phyloP scores from a whole-genome alignment of 2,797 vertebrate species.

The Pseudochromis fuscus region DNA sequence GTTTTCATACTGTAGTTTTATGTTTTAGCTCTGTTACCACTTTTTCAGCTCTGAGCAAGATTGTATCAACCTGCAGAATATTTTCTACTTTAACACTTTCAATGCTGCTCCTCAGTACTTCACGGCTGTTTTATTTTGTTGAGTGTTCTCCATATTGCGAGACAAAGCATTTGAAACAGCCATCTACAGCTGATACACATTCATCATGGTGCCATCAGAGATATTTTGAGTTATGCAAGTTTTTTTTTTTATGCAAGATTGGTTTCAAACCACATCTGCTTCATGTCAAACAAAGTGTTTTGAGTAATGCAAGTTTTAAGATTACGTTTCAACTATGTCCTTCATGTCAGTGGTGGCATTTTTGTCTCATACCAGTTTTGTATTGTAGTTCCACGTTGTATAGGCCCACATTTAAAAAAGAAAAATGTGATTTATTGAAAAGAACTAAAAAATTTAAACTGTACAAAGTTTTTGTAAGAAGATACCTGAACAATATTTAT shows the following conservation, averaged over 20 bases:
- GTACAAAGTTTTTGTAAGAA: constrained; percentile 86
- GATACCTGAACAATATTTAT: constrained; percentile 85
- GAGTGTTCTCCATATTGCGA: constrained; percentile 54
- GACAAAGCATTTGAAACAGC: constrained; percentile 54
- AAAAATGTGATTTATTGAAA: constrained; percentile 80
- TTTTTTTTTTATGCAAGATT: constrained; percentile 7
- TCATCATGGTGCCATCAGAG: constrained; percentile 63
- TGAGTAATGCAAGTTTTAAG: constrained; percentile 54
- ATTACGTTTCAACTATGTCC: constrained; percentile 52
- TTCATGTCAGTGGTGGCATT: constrained; percentile 64
- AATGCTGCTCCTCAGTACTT: constrained; percentile 71
- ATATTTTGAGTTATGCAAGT: constrained; percentile 66
- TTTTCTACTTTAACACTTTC: constrained; percentile 60
- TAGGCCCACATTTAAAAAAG: constrained; percentile 59
- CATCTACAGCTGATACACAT: constrained; percentile 44
- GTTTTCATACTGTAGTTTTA: constrained; percentile 70
- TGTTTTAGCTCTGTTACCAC: constrained; percentile 64
- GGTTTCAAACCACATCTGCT: constrained; percentile 36
- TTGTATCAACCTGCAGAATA: constrained; percentile 64
- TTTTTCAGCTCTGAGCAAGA: constrained; percentile 63
- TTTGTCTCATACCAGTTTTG: constrained; percentile 76
- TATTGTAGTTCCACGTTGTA: constrained; percentile 79
- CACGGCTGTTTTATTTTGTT: constrained; percentile 51
- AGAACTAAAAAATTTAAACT: constrained; percentile 74
- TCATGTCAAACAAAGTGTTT: constrained; percentile 50